Evolutionary conservation across 2,113 vertebrate genomes (phyloP).

Genomic region (Micronycteris hirsuta): DNA sequence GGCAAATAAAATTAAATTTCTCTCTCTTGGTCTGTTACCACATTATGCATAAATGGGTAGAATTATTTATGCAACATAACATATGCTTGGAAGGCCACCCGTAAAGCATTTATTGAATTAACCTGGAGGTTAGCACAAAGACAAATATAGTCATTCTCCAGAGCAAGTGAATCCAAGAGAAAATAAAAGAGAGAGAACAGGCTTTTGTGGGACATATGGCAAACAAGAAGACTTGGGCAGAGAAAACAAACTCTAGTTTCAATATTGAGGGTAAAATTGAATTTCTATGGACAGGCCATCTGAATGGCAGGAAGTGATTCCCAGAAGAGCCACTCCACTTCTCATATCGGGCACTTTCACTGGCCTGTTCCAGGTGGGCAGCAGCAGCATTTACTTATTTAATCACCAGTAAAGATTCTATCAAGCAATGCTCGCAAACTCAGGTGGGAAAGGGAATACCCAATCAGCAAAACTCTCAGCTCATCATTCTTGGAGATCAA

Average conservation of each 20-base stretch:
- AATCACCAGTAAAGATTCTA: background rate
- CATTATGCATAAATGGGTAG: background rate
- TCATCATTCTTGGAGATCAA: background rate
- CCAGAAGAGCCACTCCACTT: background rate
- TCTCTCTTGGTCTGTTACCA: background rate
- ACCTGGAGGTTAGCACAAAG: background rate
- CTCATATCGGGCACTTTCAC: background rate
- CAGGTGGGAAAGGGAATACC: background rate
- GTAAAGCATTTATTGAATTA: background rate
- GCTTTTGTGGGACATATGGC: fast-evolving
- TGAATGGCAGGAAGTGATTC: background rate
- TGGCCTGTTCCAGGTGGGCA: background rate
- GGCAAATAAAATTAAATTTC: background rate
- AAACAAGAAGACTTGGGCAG: background rate
- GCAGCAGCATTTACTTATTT: background rate
- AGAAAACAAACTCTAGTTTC: background rate
- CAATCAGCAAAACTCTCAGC: background rate
- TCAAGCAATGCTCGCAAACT: background rate
- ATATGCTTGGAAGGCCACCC: background rate
- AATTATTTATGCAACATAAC: background rate
- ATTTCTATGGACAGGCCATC: background rate
- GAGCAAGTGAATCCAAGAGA: background rate
- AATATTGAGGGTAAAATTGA: background rate
- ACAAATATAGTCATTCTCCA: background rate
- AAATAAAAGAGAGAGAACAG: background rate